phyloP scores from a whole-genome alignment of 2,113 vertebrate species.

The Chascanopsetta lugubris region DNA sequence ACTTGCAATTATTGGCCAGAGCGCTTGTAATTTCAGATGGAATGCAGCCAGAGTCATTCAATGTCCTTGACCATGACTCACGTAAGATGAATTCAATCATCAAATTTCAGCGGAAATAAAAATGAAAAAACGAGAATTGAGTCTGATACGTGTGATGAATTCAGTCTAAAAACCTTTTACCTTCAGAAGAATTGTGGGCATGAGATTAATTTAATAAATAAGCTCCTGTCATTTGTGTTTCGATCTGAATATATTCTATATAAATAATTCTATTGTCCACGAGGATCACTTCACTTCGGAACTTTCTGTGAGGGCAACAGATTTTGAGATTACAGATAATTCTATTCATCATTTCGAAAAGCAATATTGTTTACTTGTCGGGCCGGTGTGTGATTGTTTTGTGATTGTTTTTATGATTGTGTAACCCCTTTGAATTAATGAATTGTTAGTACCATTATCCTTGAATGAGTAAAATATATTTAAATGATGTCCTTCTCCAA shows the following conservation, averaged over 20 bases:
- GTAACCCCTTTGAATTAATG: no score
- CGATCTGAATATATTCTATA: not conserved
- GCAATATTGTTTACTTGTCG: no score
- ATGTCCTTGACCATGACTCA: conserved; percentile 5
- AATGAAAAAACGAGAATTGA: not conserved
- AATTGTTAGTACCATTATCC: no score
- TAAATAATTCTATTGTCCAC: not conserved
- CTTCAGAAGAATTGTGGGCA: not conserved
- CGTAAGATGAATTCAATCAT: not conserved
- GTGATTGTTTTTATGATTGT: no score
- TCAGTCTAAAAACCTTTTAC: not conserved
- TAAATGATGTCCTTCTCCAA: no score
- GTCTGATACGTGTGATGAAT: not conserved
- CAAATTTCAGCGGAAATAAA: not conserved
- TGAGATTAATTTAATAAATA: not conserved
- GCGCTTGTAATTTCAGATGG: not conserved
- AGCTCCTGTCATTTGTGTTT: not conserved
- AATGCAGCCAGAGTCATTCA: conserved; percentile 12
- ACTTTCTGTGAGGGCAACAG: not conserved
- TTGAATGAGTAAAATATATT: no score
- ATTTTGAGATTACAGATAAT: not conserved
- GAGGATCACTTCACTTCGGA: not conserved
- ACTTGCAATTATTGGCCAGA: not conserved
- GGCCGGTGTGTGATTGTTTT: no score
- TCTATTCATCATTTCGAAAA: not conserved